These are phyloP conservation scores for Tupaia chinensis DNA, from an alignment of 2,113 vertebrate species.

Conservation along the genomic window DNA sequence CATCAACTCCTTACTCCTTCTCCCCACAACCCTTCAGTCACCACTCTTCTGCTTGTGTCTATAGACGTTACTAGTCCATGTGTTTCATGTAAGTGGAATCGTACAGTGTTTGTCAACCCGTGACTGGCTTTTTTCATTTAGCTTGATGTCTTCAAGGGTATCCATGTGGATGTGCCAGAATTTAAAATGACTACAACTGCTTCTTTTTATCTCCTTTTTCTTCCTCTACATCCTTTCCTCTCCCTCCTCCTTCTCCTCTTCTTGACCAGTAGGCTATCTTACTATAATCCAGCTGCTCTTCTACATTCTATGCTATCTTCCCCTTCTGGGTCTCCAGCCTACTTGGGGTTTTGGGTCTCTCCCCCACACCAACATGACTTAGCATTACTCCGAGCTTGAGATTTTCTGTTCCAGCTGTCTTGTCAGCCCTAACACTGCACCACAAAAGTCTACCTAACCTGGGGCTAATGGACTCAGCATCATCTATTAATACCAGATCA, in stretches of 20 bases:
- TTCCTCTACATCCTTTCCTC: not conserved
- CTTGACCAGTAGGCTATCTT: not conserved
- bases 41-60: too few species aligned
- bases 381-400: not conserved
- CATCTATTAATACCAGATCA: not conserved
- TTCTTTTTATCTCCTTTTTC: not conserved
- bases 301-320: not conserved
- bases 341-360: not conserved
- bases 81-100: too few species aligned
- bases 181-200: too few species aligned
- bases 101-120: too few species aligned
- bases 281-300: too few species aligned
- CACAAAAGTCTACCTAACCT: not conserved
- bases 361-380: not conserved
- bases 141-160: too few species aligned
- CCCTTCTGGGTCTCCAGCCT: not conserved
- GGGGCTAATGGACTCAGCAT: not conserved
- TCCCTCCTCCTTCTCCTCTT: not conserved
- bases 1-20: too few species aligned
- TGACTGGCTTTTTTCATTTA: too few species aligned
- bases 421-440: fast-evolving
- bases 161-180: too few species aligned
- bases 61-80: too few species aligned
- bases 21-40: too few species aligned
- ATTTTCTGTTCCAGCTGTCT: not conserved